Base-by-base conservation (phyloP, 2,888 invertebrate genomes). In the Gisinianus flammeolus region DNA sequence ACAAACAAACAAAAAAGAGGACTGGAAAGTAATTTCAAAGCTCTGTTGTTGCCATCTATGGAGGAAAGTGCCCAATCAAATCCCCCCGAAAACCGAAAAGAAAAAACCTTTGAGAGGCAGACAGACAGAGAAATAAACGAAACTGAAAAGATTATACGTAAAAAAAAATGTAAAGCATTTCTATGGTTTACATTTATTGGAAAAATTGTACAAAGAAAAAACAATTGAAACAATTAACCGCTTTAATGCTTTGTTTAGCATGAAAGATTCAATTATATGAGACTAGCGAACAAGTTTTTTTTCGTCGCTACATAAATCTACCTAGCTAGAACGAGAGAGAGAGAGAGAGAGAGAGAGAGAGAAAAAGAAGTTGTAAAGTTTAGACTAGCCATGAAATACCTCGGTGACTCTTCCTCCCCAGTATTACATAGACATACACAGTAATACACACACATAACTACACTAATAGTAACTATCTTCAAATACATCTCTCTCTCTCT, bases 261-360 rank as follows among this genome's bases (percentile, higher is more conserved):
- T 64, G 64, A 62, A 72, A 33, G 64, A 73, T 73, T 64, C 73
- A 73, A 73, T 73, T 73, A 73, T 62, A 64, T 64, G 35, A 68
- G 24, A 62, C 62, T 8, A 33, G 6, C 19, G 22, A 67, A 67
- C 67, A 67, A 67, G 22, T 31, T 35, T 67, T 67, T 26, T 67
- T 68, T 22, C 44, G 44, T n/a, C 68, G 44, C 58, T 58, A 71
- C 19, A 56, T 58, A 58, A 58, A 71, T 58, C 56, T 71, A 71
- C 71, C 56, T 70, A 70, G 70, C 68, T 44, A 12, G 4, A 64
- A 26, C 0, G 0, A 26, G 28, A 64, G 6, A 1, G 8, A 64
- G n/a, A 33, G 24, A 69, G 22, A 16, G 31, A 54, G 52, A 10
- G 26, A 54, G 33, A 22, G 58, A 58, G 35, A 73, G n/a, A 58